A percentile compares a stretch with the other conserved stretches of the same genome.
Conservation (phyloP, 2,113 vertebrate species). For the Phrynocephalus versicolor region DNA sequence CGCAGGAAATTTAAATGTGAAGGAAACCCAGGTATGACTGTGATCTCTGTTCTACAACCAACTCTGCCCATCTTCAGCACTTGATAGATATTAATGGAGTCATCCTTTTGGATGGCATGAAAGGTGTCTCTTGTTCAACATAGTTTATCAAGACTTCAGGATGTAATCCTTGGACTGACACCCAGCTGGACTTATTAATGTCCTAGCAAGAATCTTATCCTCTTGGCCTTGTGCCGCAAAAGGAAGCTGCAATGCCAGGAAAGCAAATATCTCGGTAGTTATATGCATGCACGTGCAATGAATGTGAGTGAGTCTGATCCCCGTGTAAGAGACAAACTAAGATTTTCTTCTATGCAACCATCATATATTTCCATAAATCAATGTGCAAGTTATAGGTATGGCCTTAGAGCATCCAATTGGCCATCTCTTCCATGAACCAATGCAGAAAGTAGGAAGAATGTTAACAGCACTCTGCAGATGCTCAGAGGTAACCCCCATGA, state of each 20-base stretch:
- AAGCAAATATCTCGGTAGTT: background rate
- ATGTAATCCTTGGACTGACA: background rate
- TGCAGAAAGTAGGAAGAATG: background rate
- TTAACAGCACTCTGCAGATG: background rate
- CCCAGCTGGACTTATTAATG: background rate
- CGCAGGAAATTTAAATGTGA: too few species aligned
- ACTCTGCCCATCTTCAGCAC: background rate
- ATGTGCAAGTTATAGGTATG: background rate
- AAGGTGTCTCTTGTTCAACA: background rate
- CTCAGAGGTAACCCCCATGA: background rate
- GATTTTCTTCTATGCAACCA: background rate
- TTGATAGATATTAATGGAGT: background rate
- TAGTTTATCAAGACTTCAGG: background rate
- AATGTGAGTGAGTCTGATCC: background rate
- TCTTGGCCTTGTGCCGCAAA: background rate
- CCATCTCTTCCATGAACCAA: background rate
- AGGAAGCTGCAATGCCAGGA: background rate
- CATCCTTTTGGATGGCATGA: background rate
- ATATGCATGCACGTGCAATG: background rate
- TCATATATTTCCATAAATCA: background rate
- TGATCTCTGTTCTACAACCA: background rate
- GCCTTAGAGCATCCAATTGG: background rate
- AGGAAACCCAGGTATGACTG: too few species aligned
- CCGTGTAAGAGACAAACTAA: background rate
- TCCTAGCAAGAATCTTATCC: background rate